Base-by-base conservation (phyloP, 2,888 invertebrate genomes). In the Synergus umbraculus region DNA sequence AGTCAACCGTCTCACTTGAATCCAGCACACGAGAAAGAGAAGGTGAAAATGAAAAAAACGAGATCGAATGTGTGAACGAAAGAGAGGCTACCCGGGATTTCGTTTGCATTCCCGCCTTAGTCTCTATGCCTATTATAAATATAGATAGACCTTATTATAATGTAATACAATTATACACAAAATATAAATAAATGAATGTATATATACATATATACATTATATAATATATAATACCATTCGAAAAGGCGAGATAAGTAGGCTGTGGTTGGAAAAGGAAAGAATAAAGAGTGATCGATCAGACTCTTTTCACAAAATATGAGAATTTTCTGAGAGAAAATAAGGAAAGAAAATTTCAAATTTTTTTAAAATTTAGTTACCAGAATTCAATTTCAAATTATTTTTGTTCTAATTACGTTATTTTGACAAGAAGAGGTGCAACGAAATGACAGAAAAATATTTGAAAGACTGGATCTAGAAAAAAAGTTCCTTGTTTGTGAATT, bases 81-180 rank as follows among this genome's bases (percentile, higher is more conserved):
- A 64, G 60, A 78, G 80, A 86, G 86, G 84, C 87, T 84, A 87
- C 78, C 81, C 83, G 86, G 86, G 86, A 86, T 85, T 87, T 86
- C 85, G 83, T 86, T 87, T 85, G 86, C 87, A 84, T 87, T 88
- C 88, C 88, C 88, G 88, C 88, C 88, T 87, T 87, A 88, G 88
- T 89, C 88, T 88, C 86, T 87, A 87, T 86, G 89, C 90, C 89
- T 90, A 90, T 84, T 86, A 89, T 84, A 87, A 87, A 89, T 90
- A 90, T 90, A 90, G 88, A 90, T 90, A 90, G 89, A 89, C 86
- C 87, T 87, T 89, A 88, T 86, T 89, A 89, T 86, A 87, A 85
- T 87, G 85, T 85, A 86, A 87, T 85, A 85, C 86, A 85, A 88
- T 88, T 88, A 87, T 88, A 87, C 87, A 87, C 89, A 86, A 87